Percentiles rank a stretch among this genome's conserved stretches.
Evolutionary conservation across 1,140 invertebrate genomes (phyloP).

Genomic region (Formica exsecta): DNA sequence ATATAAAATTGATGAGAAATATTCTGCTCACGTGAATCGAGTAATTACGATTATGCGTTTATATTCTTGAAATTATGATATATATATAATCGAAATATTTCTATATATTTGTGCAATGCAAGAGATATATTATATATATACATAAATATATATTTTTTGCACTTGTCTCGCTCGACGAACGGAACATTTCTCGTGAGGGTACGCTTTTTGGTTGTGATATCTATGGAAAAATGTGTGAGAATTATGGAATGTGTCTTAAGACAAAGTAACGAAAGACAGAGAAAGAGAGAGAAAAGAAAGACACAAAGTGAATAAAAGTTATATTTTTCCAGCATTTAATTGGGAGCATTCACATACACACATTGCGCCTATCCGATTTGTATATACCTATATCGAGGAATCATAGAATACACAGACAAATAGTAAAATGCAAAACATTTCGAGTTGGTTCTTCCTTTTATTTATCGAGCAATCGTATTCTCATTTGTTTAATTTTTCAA

Average conservation of each 20-base stretch:
- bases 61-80: not conserved
- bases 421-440: slow-evolving; percentile 60
- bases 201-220: slow-evolving; percentile 64
- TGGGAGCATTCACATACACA: slow-evolving; percentile 60
- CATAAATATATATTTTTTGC: slow-evolving; percentile 50
- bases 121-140: slow-evolving; percentile 17
- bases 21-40: slow-evolving; percentile 52
- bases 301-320: slow-evolving; percentile 77
- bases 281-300: slow-evolving; percentile 44
- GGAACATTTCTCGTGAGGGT: slow-evolving; percentile 61
- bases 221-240: slow-evolving; percentile 40
- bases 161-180: slow-evolving; percentile 22
- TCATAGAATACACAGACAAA: slow-evolving; percentile 49
- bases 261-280: slow-evolving; percentile 35
- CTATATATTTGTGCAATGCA: slow-evolving; percentile 36
- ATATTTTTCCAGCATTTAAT: slow-evolving; percentile 81
- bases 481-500: not conserved
- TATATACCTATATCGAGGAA: slow-evolving; percentile 55
- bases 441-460: slow-evolving; percentile 42
- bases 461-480: slow-evolving; percentile 22
- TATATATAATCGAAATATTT: not conserved
- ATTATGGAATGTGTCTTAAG: slow-evolving; percentile 7
- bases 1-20: slow-evolving; percentile 61
- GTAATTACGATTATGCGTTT: not conserved
- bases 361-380: slow-evolving; percentile 60